Percentiles rank a stretch among this genome's conserved stretches.
Conservation (phyloP, 2,797 vertebrate genomes). For the Melanotaenia trifasciata region DNA sequence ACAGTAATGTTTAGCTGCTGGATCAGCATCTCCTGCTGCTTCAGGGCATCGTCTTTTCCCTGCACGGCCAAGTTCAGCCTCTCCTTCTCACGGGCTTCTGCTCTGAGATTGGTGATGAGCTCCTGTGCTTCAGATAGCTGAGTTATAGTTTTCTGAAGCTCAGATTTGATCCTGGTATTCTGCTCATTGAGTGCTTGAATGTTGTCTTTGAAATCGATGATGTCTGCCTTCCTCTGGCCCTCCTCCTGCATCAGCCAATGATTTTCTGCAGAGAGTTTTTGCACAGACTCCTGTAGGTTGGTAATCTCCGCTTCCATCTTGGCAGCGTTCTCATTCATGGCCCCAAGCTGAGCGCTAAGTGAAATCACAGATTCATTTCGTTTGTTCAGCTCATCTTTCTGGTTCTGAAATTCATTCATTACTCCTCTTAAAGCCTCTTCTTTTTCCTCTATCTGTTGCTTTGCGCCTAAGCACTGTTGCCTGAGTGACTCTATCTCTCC, state of each 20-base stretch:
- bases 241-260: conserved; percentile 66
- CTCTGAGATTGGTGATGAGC: conserved; percentile 74
- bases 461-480: conserved; percentile 59
- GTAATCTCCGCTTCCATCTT: conserved; percentile 78
- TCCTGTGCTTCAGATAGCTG: conserved; percentile 65
- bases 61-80: conserved; percentile 67
- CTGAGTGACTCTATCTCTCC: conserved; percentile 75
- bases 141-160: conserved; percentile 73
- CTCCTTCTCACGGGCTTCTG: conserved; percentile 72
- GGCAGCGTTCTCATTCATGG: conserved; percentile 74
- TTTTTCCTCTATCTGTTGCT: conserved; percentile 73
- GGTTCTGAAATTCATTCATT: conserved; percentile 66
- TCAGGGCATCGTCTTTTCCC: conserved; percentile 77
- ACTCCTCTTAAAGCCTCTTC: conserved; percentile 67
- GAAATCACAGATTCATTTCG: conserved; percentile 71
- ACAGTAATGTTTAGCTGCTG: conserved; percentile 76
- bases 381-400: conserved; percentile 78
- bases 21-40: conserved; percentile 77
- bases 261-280: conserved; percentile 71
- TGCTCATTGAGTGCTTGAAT: conserved; percentile 72
- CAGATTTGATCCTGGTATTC: conserved; percentile 80
- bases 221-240: conserved; percentile 51
- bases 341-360: conserved; percentile 79
- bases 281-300: conserved; percentile 68
- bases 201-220: conserved; percentile 56